Conservation (phyloP, 2,888 invertebrate genomes). For the Agrochola lychnidis region DNA sequence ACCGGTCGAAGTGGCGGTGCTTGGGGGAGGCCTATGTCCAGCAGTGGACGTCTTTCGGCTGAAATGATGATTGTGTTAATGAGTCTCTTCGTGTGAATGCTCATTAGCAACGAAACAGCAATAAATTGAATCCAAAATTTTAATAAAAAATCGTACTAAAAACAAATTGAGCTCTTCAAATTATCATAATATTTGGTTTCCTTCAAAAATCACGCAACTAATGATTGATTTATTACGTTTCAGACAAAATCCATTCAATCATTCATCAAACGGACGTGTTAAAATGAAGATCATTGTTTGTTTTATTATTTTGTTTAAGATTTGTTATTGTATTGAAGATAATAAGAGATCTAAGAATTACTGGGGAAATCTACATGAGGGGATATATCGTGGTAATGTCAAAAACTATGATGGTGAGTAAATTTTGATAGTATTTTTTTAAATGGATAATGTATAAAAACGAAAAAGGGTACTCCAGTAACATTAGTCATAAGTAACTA, state of each 20-base stretch:
- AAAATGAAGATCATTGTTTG: slow-evolving; percentile 26
- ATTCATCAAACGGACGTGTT: neutral
- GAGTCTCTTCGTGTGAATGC: neutral
- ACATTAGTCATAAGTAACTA: neutral
- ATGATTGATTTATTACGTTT: slow-evolving; percentile 1
- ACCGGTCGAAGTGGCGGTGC: too few relatives aligned
- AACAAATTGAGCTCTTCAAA: slow-evolving; percentile 14
- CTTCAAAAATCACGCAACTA: slow-evolving; percentile 37
- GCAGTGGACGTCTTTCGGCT: too few relatives aligned
- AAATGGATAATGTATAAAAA: neutral
- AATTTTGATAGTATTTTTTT: neutral
- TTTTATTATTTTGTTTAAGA: slow-evolving; percentile 32
- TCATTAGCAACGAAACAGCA: neutral
- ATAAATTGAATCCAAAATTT: slow-evolving; percentile 12
- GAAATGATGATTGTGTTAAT: too few relatives aligned
- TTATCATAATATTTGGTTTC: slow-evolving; percentile 24
- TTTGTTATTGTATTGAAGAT: slow-evolving; percentile 7
- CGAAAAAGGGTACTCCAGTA: neutral
- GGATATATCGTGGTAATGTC: neutral
- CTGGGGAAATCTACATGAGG: neutral
- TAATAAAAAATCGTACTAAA: slow-evolving; percentile 13
- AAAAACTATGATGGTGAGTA: slow-evolving; percentile 26
- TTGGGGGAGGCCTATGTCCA: too few relatives aligned
- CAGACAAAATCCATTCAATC: neutral
- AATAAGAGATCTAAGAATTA: neutral